Conservation (phyloP, 2,888 invertebrate genomes). For the Cataglyphis albicans region DNA sequence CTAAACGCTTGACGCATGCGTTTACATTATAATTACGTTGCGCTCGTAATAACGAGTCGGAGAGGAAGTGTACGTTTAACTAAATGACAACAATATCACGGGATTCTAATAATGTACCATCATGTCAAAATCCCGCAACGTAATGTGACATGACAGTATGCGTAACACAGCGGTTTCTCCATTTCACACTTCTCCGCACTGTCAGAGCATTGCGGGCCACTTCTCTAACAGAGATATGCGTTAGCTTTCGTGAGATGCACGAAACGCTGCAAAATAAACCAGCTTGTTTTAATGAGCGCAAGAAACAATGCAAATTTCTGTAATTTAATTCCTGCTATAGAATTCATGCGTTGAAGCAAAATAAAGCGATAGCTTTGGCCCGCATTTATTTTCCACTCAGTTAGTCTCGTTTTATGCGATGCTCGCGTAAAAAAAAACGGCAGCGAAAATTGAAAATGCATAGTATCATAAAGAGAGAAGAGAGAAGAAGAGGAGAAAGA, state of each 20-base stretch:
- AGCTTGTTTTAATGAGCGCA: slow-evolving; percentile 11
- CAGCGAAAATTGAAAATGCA: background rate
- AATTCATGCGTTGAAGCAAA: slow-evolving; percentile 2
- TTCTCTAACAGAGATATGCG: slow-evolving; percentile 8
- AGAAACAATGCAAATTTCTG: slow-evolving; percentile 23
- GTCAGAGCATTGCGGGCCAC: slow-evolving; percentile 45
- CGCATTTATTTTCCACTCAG: slow-evolving; percentile 21
- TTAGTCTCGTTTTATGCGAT: slow-evolving; percentile 15
- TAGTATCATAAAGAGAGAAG: background rate
- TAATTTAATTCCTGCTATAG: slow-evolving; percentile 26
- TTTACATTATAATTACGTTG: slow-evolving; percentile 26
- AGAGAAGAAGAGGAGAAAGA: background rate
- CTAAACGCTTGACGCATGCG: background rate
- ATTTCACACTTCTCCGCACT: slow-evolving; percentile 50
- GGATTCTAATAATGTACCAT: slow-evolving; percentile 44
- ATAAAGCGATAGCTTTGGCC: slow-evolving; percentile 12
- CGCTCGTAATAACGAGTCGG: slow-evolving; percentile 1
- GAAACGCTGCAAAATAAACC: slow-evolving; percentile 11
- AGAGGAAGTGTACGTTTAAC: slow-evolving; percentile 18
- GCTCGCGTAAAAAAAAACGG: background rate
- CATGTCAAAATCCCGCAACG: slow-evolving; percentile 49
- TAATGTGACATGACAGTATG: slow-evolving; percentile 51
- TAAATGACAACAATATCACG: slow-evolving; percentile 51
- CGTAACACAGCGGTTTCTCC: slow-evolving; percentile 54
- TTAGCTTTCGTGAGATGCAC: slow-evolving; percentile 9